A percentile compares a stretch with the other conserved stretches of the same genome.
Conservation (phyloP, 2,888 invertebrate genomes). For the Drosophila neutralis region DNA sequence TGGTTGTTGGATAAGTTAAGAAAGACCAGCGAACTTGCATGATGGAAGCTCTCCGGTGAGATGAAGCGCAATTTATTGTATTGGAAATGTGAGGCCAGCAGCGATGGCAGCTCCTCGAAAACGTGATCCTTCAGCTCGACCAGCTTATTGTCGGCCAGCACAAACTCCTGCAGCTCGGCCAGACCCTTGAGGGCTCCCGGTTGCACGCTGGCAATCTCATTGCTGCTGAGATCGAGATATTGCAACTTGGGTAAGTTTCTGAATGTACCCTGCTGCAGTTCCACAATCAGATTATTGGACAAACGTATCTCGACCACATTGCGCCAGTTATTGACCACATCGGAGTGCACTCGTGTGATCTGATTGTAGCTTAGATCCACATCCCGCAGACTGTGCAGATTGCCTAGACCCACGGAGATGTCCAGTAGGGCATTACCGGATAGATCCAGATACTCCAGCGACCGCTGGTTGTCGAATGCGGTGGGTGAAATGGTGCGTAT, state of each 20-base stretch:
- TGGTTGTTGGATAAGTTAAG: conserved; percentile 94
- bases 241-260: conserved; percentile 89
- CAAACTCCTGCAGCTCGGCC: conserved; percentile 89
- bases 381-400: conserved; percentile 88
- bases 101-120: conserved; percentile 90
- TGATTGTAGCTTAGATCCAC: conserved; percentile 93
- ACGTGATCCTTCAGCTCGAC: conserved; percentile 90
- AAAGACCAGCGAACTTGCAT: conserved; percentile 91
- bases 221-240: conserved; percentile 91
- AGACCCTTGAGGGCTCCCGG: conserved; percentile 89
- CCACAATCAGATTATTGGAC: conserved; percentile 90
- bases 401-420: conserved; percentile 89
- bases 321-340: conserved; percentile 89
- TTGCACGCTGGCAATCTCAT: conserved; percentile 91
- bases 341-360: conserved; percentile 89
- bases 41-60: conserved; percentile 90
- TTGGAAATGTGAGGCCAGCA: conserved; percentile 89
- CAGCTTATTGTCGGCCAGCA: conserved; percentile 90
- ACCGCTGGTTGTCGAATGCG: conserved; percentile 87
- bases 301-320: conserved; percentile 90
- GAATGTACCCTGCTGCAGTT: conserved; percentile 90
- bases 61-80: conserved; percentile 91
- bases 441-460: conserved; percentile 90
- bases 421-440: conserved; percentile 91
- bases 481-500: conserved; percentile 89